A percentile compares a stretch with the other conserved stretches of the same genome.
phyloP scores from a whole-genome alignment of 1,140 invertebrate species.

The Brachionus asplanchnoidis region DNA sequence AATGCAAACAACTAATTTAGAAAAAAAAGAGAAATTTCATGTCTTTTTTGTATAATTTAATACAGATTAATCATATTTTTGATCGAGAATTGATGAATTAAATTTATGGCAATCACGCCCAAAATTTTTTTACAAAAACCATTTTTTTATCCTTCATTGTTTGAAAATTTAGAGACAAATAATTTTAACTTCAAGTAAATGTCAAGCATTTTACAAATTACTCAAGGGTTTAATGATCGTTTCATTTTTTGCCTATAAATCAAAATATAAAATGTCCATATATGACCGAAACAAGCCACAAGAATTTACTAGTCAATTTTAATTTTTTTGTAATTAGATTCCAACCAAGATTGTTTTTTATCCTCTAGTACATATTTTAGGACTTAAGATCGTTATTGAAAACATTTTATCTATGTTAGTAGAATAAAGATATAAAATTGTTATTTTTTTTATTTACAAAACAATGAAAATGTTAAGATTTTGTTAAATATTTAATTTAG shows the following conservation, averaged over 20 bases:
- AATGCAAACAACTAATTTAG: background rate
- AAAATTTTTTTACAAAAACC: background rate
- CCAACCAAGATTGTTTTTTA: background rate
- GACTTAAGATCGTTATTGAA: background rate
- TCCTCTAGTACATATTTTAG: background rate
- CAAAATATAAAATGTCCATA: background rate
- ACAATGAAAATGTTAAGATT: background rate
- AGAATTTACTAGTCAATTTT: background rate
- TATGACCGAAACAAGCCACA: background rate
- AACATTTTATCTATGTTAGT: background rate
- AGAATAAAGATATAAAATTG: background rate
- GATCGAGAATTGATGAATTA: background rate
- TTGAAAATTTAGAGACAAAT: background rate
- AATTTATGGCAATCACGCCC: background rate
- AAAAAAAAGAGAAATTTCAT: background rate
- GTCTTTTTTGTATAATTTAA: background rate
- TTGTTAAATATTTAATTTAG: background rate
- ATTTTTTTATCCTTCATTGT: background rate
- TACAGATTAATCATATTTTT: background rate
- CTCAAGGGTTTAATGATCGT: background rate
- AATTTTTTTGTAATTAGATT: background rate
- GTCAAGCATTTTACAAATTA: background rate
- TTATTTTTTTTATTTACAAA: background rate
- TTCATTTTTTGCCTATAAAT: background rate
- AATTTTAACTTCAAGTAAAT: background rate